phyloP scores from a whole-genome alignment of 1,140 invertebrate genomes.

The Pogonomyrmex californicus region DNA sequence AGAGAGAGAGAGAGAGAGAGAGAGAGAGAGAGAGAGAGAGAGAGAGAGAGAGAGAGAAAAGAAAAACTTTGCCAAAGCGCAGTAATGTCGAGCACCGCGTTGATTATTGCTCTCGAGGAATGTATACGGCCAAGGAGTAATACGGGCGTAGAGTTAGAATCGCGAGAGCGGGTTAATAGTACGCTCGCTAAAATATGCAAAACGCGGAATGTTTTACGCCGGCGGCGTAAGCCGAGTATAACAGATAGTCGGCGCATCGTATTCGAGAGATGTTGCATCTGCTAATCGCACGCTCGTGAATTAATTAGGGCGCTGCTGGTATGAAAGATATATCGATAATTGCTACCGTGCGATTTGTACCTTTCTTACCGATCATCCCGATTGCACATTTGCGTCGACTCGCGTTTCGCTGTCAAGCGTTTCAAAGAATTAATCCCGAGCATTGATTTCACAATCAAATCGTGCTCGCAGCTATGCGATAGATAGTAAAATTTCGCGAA shows the following conservation, averaged over 20 bases:
- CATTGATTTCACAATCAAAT: background rate
- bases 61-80: constrained; percentile 19
- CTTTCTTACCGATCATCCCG: constrained; percentile 40
- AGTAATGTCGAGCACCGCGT: background rate
- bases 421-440: constrained; percentile 1
- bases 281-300: constrained; percentile 45
- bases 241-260: constrained; percentile 25
- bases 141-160: constrained; percentile 31
- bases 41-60: background rate
- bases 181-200: constrained; percentile 48
- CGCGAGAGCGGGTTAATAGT: constrained; percentile 3
- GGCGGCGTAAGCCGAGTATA: constrained; percentile 7
- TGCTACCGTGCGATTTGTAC: constrained; percentile 40
- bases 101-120: constrained; percentile 38
- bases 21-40: too few relatives aligned
- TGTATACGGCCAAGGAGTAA: constrained; percentile 23
- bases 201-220: constrained; percentile 27
- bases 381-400: background rate
- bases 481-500: background rate
- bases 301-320: constrained; percentile 45
- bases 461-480: background rate
- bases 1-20: too few relatives aligned
- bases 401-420: background rate
- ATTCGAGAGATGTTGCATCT: constrained; percentile 40
- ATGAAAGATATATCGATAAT: constrained; percentile 39